Percentiles rank a stretch among this genome's conserved stretches.
These are phyloP conservation scores for Therioaphis trifolii DNA, from an alignment of 2,888 invertebrate genomes.

Conservation along the genomic window DNA sequence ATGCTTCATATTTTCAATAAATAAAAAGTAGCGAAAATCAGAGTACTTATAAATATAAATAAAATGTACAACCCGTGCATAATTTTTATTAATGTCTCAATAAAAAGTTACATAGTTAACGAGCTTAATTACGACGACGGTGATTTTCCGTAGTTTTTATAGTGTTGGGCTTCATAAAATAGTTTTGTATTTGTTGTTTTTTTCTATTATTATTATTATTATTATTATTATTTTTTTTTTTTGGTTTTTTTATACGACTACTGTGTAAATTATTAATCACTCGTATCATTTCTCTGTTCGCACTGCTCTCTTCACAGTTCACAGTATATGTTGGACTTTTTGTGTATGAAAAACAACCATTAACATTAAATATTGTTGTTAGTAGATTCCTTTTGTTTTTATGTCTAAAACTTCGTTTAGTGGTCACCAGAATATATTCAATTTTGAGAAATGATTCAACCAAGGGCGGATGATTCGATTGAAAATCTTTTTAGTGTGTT, in stretches of 20 bases:
- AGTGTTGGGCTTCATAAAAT: not conserved
- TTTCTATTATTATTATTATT: no score
- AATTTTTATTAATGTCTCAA: not conserved
- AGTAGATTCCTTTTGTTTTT: not conserved
- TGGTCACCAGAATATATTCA: conserved; percentile 11
- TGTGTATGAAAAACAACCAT: not conserved
- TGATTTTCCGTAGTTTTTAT: not conserved
- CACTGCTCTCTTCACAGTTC: not conserved
- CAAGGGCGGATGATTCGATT: not conserved
- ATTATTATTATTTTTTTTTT: no score
- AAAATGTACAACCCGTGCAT: not conserved
- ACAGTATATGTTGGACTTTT: not conserved
- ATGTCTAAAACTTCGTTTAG: not conserved
- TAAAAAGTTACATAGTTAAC: conserved; percentile 6
- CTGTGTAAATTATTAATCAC: not conserved
- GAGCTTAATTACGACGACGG: conserved; percentile 7
- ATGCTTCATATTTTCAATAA: no score
- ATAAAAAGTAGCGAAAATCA: not conserved
- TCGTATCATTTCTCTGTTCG: not conserved
- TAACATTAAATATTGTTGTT: conserved; percentile 14
- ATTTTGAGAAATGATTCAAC: no score
- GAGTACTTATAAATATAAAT: not conserved
- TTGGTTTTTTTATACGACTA: not conserved
- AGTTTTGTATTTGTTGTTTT: not conserved
- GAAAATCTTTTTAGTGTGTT: conserved; percentile 23